Base-by-base conservation (phyloP, 2,797 vertebrate genomes). In the Lagocephalus sceleratus region DNA sequence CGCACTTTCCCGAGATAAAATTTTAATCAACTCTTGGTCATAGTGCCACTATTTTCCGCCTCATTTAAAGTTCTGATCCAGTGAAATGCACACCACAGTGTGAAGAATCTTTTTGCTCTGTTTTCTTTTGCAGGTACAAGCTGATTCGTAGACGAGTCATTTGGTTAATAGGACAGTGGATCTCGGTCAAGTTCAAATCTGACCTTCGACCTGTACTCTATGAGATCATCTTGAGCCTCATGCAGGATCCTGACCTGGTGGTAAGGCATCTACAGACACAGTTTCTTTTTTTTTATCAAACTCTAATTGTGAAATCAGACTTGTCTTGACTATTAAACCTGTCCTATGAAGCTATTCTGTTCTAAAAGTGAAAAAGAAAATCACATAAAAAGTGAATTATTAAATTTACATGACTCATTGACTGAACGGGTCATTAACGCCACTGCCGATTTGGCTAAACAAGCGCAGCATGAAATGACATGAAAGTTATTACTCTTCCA, bases 111-210 rank as follows among this genome's bases (percentile, higher is more conserved):
- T 16, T 19, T 19, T 64, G 20, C 52, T 56, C 47, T 67, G 2
- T n/a, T 43, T 20, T 63, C 6, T 11, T 60, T 47, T 83, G 6
- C 76, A 98, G 97, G 66, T 99, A 99, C 81, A 98, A 98, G 64
- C 84, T 95, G 68, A 95, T 99, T 81, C 92, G 96, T 29, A 80
- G 96, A 44, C 85, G 95, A 71, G 95, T 98, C 64, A 97, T 98
- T 76, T 99, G 96, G 97, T 88, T 99, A 63, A 94, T 98, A 65
- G 97, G 96, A 73, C 96, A 97, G 78, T 99, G 97, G 97, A 94
- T 98, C 88, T 93, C 96, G 25, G 95, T 99, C 79, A 98, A 97
- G 88, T 98, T 98, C 79, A 97, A 96, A 71, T 91, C 95, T 0
- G 95, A 98, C 57, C 90, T 97, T 63, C 94, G 95, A 67, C 97